Evolutionary conservation across 1,140 invertebrate species (phyloP).

Genomic region (Metaphire vulgaris): DNA sequence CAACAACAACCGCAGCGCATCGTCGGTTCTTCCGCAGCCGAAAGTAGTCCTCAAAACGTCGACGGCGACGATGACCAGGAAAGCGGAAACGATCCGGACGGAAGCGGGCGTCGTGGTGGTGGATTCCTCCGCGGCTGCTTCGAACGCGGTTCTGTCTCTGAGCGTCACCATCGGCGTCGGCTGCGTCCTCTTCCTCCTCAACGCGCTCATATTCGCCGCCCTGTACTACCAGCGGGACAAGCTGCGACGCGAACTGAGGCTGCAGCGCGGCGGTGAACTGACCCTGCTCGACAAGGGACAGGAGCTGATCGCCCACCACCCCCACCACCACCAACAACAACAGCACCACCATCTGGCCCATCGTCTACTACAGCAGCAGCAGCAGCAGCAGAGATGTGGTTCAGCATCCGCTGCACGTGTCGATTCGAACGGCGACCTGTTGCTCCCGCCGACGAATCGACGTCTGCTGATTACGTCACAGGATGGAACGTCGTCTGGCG

Average conservation of each 20-base stretch:
- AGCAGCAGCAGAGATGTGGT: not conserved
- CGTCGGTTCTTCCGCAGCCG: not conserved
- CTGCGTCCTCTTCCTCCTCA: conserved; percentile 77
- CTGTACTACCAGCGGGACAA: conserved; percentile 82
- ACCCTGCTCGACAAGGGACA: conserved; percentile 7
- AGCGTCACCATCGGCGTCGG: conserved; percentile 88
- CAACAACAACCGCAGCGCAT: not conserved
- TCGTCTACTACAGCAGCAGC: too few species aligned
- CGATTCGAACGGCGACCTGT: not conserved
- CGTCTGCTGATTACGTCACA: not conserved
- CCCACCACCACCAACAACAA: not conserved
- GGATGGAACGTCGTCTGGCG: not conserved
- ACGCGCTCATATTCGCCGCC: conserved; percentile 85
- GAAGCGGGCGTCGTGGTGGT: not conserved
- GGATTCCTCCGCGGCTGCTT: conserved; percentile 3
- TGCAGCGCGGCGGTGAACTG: conserved; percentile 2
- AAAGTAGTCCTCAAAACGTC: not conserved
- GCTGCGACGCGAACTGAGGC: conserved; percentile 20
- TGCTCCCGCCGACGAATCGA: not conserved
- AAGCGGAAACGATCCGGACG: not conserved
- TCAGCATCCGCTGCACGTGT: not conserved
- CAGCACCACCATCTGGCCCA: too few species aligned
- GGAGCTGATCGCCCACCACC: conserved; percentile 16
- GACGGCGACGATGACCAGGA: not conserved
- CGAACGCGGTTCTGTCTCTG: conserved; percentile 58